Base-by-base conservation (phyloP, 2,888 invertebrate genomes). In the Reticulitermes lucifugus region DNA sequence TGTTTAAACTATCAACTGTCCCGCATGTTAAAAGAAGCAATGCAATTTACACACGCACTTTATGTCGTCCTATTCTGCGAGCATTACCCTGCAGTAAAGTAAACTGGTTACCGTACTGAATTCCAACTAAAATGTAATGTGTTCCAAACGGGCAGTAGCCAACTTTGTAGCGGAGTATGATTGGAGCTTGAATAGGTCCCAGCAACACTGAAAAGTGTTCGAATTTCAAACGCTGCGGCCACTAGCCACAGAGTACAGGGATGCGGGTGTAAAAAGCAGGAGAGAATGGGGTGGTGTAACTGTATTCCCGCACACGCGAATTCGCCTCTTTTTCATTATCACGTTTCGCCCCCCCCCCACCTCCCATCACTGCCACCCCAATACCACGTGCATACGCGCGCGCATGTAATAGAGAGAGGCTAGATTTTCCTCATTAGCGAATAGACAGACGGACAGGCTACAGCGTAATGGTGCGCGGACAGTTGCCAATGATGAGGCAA, bases 241-340 rank as follows among this genome's bases (percentile, higher is more conserved):
- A 81, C 41, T 60, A 81, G 81, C 81, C 81, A 70, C 81, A 81
- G 81, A 81, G 81, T 81, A 43, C 46, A 81, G 65, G 81, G 81
- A 81, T 81, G 81, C 70, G 81, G 81, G 81, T 81, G 79, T 51
- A 51, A 35, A 43, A 22, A 25, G 5, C 21, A 22, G 46, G 41
- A 77, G 21, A 77, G 41, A 46, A 29, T 25, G 59, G 55, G 55
- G 14, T 79, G 81, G 22, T 81, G 81, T 81, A 81, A 81, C 81
- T 81, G 43, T 81, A 81, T 81, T 81, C 81, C 81, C 81, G 41
- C 79, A 59, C 79, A 59, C 79, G 59, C 59, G n/a, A 55, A 55
- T 59, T 79, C 81, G 65, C 81, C 81, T 81, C 81, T 81, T 81
- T 81, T 81, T 81, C 81, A 81, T 81, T 70, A 81, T 81, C 81